phyloP scores from a whole-genome alignment of 2,797 vertebrate genomes.

The Acrossocheilus wenchowensis region DNA sequence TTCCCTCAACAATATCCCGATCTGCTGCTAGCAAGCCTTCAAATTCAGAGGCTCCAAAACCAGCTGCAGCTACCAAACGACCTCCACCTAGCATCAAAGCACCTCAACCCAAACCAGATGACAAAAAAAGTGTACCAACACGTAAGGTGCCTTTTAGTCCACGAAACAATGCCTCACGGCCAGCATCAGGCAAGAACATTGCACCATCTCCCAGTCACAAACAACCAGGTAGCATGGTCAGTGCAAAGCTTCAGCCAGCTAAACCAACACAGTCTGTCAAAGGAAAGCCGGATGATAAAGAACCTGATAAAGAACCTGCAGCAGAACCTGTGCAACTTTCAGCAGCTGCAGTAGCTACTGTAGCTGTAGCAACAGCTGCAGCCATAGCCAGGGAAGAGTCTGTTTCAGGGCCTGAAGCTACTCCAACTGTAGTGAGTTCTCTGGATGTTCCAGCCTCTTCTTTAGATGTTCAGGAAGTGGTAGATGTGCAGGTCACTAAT shows the following conservation, averaged over 20 bases:
- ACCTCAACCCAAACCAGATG: conserved; percentile 63
- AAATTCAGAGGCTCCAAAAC: conserved; percentile 70
- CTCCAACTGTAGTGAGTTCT: conserved; percentile 48
- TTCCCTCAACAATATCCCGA: conserved; percentile 42
- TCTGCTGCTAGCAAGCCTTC: conserved; percentile 62
- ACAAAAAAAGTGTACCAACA: conserved; percentile 57
- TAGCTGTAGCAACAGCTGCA: conserved; percentile 17
- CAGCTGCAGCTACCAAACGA: conserved; percentile 61
- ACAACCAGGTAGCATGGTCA: conserved; percentile 45
- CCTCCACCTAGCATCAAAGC: conserved; percentile 58
- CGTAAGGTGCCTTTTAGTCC: conserved; percentile 63
- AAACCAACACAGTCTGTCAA: conserved; percentile 73
- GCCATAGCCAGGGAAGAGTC: conserved; percentile 48
- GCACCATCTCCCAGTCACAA: conserved; percentile 64
- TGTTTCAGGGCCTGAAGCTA: conserved; percentile 43
- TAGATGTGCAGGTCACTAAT: conserved; percentile 47
- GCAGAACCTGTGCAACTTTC: conserved; percentile 23
- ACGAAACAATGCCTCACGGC: conserved; percentile 51
- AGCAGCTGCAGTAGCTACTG: background rate
- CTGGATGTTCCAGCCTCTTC: background rate
- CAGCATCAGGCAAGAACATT: conserved; percentile 56
- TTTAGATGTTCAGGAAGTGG: conserved; percentile 25
- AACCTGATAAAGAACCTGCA: background rate
- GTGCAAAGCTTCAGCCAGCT: conserved; percentile 56
- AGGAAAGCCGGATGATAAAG: background rate